These are phyloP conservation scores for Cephus runcator DNA, from an alignment of 2,888 invertebrate genomes.

Conservation along the genomic window DNA sequence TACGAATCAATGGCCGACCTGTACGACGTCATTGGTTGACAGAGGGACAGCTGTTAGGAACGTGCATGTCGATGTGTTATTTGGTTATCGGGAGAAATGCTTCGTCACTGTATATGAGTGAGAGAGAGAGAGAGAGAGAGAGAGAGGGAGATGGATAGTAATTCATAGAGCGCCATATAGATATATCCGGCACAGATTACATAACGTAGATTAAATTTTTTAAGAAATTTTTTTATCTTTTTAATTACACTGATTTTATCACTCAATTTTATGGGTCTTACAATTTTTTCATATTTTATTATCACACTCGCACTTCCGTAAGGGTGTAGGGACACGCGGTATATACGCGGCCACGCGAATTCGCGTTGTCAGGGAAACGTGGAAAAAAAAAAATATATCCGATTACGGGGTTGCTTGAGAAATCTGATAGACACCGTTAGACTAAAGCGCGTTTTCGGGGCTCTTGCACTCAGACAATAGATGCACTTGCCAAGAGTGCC, in stretches of 20 bases:
- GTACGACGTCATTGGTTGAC: background rate
- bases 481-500: slow-evolving; percentile 60
- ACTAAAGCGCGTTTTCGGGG: slow-evolving; percentile 48
- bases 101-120: background rate
- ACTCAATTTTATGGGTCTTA: background rate
- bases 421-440: background rate
- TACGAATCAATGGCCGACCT: background rate
- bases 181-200: background rate
- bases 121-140: too few species aligned
- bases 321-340: too few species aligned
- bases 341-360: background rate
- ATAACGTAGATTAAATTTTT: background rate
- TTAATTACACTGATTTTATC: background rate
- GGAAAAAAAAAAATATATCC: background rate
- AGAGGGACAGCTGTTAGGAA: background rate
- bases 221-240: background rate
- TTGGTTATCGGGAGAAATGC: background rate
- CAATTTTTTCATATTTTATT: background rate
- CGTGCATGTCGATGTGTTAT: background rate
- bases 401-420: background rate
- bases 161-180: background rate
- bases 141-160: too few species aligned
- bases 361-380: background rate
- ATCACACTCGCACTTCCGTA: background rate
- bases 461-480: slow-evolving; percentile 56